These are phyloP conservation scores for Drosophila rellima DNA, from an alignment of 2,888 invertebrate species.

Conservation along the genomic window DNA sequence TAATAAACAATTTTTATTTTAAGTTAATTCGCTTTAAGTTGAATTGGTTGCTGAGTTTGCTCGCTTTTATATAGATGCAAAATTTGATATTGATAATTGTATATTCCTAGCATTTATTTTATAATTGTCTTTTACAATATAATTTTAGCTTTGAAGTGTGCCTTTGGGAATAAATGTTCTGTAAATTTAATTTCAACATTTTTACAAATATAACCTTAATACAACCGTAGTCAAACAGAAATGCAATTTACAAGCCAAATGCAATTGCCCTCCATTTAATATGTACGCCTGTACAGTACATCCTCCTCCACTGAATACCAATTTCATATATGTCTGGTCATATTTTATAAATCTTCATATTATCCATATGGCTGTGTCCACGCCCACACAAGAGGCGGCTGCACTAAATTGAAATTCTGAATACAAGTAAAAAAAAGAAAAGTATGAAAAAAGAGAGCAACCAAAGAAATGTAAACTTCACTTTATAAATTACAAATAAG, in stretches of 20 bases:
- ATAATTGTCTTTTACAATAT: background rate
- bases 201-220: conserved; percentile 32
- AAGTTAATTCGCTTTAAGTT: background rate
- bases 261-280: conserved; percentile 63
- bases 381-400: conserved; percentile 37
- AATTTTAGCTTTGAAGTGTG: background rate
- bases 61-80: background rate
- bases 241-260: conserved; percentile 60
- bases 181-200: conserved; percentile 37
- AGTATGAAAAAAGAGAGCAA: conserved; percentile 23
- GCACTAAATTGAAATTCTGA: conserved; percentile 66
- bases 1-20: background rate
- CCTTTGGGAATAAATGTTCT: conserved; percentile 36
- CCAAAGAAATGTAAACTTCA: conserved; percentile 65
- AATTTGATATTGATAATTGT: background rate
- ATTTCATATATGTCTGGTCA: conserved; percentile 42
- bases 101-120: background rate
- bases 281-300: conserved; percentile 33
- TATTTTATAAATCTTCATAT: conserved; percentile 59
- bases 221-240: conserved; percentile 48
- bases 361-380: conserved; percentile 35
- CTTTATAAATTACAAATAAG: conserved; percentile 81
- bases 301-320: conserved; percentile 11
- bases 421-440: conserved; percentile 13
- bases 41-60: background rate